Evolutionary conservation across 2,797 vertebrate species (phyloP), one percentile per base, ranked within the genome.

Genomic region (Microctenopoma lineatum): DNA sequence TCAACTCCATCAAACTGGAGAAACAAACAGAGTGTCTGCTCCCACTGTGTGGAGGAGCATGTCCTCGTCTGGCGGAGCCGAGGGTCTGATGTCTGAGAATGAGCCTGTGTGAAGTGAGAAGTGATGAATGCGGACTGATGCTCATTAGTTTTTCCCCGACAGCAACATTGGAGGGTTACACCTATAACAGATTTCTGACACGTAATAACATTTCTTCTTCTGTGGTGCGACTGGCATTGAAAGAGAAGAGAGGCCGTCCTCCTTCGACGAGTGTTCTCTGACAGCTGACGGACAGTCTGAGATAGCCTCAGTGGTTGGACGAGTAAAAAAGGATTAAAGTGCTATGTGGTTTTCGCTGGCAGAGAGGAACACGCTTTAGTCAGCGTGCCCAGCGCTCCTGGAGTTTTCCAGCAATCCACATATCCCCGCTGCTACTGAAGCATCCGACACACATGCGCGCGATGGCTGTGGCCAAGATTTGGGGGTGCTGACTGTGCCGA

Each of bases 221-320:
- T 63, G 52, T 73, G 46, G 36, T 51, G 72, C 65, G 72, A 79
- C 68, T 44, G 38, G 53, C 80, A 80, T 80, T 83, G 68, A 71
- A 80, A 66, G 34, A 55, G 66, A 46, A 73, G 81, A 75, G 47
- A 76, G 69, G 64, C 59, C 47, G 68, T 1, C 0, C 64, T 68
- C 80, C 47, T 69, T 84, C 27, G 26, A 56, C 41, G 68, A 69
- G 74, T 74, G 32, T 78, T 77, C 36, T 68, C 47, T 75, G 84
- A 84, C 85, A 85, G 68, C 75, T 91, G 92, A 91, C 87, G 86
- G 90, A 87, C 80, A 83, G 75, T 57, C 64, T 70, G 75, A 89
- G 78, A 82, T 76, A 60, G 79, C 73, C 66, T 59, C 50, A 0
- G 47, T 78, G 73, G 66, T 70, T 66, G 72, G 62, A 89, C 74